phyloP scores from a whole-genome alignment of 37 sponge, comb jelly and placozoan genomes.

The Oscarella lobularis region DNA sequence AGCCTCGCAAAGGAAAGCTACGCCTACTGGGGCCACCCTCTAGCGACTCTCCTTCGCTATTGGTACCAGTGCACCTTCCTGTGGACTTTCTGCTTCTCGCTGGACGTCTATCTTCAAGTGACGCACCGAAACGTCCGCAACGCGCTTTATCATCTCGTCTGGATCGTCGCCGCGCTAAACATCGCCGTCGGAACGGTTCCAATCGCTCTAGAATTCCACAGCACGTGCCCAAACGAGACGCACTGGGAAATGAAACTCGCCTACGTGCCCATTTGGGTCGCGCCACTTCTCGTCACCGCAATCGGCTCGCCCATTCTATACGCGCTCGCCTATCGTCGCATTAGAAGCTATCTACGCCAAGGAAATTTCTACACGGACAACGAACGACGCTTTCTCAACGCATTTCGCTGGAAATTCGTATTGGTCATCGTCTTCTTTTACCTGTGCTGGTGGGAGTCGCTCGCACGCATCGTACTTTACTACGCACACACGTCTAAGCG shows the following conservation, averaged over 20 bases:
- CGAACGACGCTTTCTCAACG: not conserved
- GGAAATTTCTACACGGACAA: not conserved
- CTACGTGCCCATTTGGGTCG: not conserved
- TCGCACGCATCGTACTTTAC: no score
- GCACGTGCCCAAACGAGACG: no score
- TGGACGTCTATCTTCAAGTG: not conserved
- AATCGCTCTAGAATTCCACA: not conserved
- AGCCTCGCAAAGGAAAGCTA: not conserved
- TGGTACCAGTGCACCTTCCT: not conserved
- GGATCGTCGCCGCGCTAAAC: not conserved
- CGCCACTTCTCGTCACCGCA: not conserved
- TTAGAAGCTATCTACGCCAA: not conserved
- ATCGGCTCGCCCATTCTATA: not conserved
- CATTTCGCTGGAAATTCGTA: not conserved
- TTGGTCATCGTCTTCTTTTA: not conserved
- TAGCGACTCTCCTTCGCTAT: not conserved
- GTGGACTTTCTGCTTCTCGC: not conserved
- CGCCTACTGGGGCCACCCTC: not conserved
- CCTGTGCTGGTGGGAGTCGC: conserved; percentile 5
- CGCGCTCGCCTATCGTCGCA: not conserved
- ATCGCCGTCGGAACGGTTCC: not conserved
- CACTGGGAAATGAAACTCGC: not conserved
- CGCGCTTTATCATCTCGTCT: not conserved
- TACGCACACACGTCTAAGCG: no score
- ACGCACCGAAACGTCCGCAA: not conserved